Conservation (phyloP, 2,113 vertebrate species). For the Laticauda colubrina region DNA sequence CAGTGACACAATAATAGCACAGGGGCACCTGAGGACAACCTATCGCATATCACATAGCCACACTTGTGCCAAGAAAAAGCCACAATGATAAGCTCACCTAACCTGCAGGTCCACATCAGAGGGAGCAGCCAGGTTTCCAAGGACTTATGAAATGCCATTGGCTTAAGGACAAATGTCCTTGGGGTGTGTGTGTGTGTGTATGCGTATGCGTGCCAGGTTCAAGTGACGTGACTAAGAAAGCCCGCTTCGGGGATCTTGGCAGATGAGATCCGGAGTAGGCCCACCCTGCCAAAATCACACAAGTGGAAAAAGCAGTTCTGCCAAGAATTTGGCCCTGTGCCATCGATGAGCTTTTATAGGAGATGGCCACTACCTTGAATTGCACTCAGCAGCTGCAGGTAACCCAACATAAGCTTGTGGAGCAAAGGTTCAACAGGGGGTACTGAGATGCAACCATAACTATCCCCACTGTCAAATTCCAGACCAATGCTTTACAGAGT, state of each 20-base stretch:
- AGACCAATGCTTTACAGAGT: neutral
- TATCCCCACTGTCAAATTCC: neutral
- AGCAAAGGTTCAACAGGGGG: neutral
- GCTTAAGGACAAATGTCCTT: neutral
- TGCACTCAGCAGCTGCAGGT: neutral
- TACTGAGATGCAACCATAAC: neutral
- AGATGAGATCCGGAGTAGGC: neutral
- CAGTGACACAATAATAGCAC: neutral
- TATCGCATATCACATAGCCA: neutral
- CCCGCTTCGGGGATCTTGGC: neutral
- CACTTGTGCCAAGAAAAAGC: neutral
- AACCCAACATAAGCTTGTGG: neutral
- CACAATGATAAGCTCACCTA: neutral
- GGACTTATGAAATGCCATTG: neutral
- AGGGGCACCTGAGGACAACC: neutral
- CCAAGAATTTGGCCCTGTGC: neutral
- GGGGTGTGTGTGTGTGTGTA: neutral
- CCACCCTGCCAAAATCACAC: neutral
- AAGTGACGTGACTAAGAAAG: neutral
- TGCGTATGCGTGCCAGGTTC: neutral
- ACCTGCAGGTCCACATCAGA: neutral
- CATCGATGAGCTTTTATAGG: neutral
- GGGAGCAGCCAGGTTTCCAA: neutral
- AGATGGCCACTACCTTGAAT: neutral
- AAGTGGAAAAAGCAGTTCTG: neutral